Evolutionary conservation across 2,797 vertebrate genomes (phyloP).

Genomic region (Anguilla megastoma): DNA sequence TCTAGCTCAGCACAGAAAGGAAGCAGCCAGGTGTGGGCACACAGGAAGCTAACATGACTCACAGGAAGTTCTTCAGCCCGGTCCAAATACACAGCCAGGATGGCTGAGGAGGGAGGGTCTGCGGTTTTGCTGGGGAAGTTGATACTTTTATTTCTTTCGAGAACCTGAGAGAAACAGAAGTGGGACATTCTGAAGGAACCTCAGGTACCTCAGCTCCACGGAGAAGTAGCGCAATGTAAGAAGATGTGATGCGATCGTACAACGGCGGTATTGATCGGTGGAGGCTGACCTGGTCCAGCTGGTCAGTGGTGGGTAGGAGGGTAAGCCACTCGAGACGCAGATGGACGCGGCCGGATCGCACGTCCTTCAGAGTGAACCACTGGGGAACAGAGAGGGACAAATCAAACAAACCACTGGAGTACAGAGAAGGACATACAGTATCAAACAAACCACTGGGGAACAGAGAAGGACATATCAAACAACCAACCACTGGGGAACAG

Average conservation of each 20-base stretch:
- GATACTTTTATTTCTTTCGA: constrained; percentile 80
- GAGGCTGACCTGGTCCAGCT: constrained; percentile 79
- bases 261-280: neutral
- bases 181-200: neutral
- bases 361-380: constrained; percentile 87
- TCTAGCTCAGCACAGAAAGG: neutral
- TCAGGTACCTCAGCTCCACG: neutral
- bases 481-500: too few species aligned
- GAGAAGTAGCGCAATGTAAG: neutral
- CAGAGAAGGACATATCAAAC: too few species aligned
- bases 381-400: constrained; percentile 51
- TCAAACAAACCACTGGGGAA: too few species aligned
- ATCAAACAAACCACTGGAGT: neutral
- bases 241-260: neutral
- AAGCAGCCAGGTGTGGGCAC: neutral
- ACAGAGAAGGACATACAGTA: too few species aligned
- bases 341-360: constrained; percentile 82
- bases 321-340: constrained; percentile 90
- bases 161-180: constrained; percentile 68
- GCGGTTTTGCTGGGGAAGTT: constrained; percentile 67
- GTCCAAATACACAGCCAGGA: constrained; percentile 88
- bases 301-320: constrained; percentile 79
- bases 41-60: constrained; percentile 57
- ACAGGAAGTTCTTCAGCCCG: constrained; percentile 85
- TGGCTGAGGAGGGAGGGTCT: constrained; percentile 84